Percentiles rank a stretch among this genome's conserved stretches.
These are phyloP conservation scores for Dryas iulia DNA, from an alignment of 1,140 invertebrate species.

Conservation along the genomic window DNA sequence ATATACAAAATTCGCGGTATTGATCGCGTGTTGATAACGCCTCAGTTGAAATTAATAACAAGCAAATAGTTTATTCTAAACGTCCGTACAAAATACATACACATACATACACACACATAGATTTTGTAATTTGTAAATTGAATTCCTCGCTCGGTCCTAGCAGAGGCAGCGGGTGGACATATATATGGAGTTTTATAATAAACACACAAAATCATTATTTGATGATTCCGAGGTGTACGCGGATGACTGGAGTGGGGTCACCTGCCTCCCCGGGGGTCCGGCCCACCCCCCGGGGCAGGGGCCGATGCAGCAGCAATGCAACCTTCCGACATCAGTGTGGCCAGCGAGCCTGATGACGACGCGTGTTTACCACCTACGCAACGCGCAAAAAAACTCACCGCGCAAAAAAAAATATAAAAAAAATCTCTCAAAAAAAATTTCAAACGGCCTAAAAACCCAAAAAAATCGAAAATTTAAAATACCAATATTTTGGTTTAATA, in stretches of 20 bases:
- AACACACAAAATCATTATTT: conserved; percentile 79
- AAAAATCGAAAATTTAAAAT: conserved; percentile 64
- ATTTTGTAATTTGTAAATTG: conserved; percentile 51
- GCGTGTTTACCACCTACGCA: conserved; percentile 78
- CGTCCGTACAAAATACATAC: conserved; percentile 39
- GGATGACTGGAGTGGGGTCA: conserved; percentile 60
- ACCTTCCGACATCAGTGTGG: conserved; percentile 71
- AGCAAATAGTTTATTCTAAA: conserved; percentile 69
- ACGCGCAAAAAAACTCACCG: conserved; percentile 62
- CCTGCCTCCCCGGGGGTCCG: conserved; percentile 33
- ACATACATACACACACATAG: conserved; percentile 23
- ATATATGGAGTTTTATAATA: conserved; percentile 68
- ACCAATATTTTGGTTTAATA: conserved; percentile 71
- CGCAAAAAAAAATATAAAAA: conserved; percentile 51
- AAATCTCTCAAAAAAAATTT: conserved; percentile 43
- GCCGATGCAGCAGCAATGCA: conserved; percentile 66
- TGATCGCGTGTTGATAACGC: conserved; percentile 55
- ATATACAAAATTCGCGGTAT: conserved; percentile 47
- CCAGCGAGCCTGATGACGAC: conserved; percentile 68
- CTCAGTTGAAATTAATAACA: conserved; percentile 62
- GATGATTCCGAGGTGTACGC: conserved; percentile 73
- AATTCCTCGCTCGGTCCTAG: conserved; percentile 50
- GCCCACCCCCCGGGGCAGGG: conserved; percentile 53
- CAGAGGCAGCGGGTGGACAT: conserved; percentile 34
- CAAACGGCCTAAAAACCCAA: conserved; percentile 67